Conservation (phyloP, 2,888 invertebrate genomes). For the Mimas tiliae region DNA sequence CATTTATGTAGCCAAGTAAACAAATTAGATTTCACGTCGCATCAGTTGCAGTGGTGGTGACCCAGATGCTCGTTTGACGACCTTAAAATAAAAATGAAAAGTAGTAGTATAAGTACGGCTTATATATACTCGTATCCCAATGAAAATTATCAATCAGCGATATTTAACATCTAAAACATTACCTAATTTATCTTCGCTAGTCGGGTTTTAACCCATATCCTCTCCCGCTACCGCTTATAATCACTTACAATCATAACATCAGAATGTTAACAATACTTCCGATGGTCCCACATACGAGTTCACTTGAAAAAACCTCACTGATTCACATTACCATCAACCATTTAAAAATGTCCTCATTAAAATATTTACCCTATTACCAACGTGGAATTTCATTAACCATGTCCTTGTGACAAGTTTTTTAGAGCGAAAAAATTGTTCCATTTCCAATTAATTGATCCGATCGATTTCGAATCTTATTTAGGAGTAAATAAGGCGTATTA, state of each 20-base stretch:
- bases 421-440: constrained; percentile 9
- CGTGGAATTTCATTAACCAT: constrained; percentile 50
- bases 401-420: constrained; percentile 7
- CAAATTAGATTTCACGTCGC: too few species aligned
- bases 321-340: constrained; percentile 55
- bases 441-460: not conserved
- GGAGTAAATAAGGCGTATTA: constrained; percentile 21
- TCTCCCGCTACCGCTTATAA: constrained; percentile 26
- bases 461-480: constrained; percentile 24
- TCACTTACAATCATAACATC: constrained; percentile 23
- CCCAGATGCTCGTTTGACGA: too few species aligned
- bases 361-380: constrained; percentile 71
- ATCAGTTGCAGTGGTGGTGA: too few species aligned
- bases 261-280: constrained; percentile 79
- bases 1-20: too few species aligned
- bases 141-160: too few species aligned
- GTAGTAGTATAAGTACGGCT: too few species aligned
- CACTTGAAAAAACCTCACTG: constrained; percentile 58
- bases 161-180: too few species aligned
- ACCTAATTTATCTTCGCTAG: not conserved
- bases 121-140: too few species aligned
- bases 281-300: constrained; percentile 49
- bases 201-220: too few species aligned
- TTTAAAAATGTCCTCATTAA: constrained; percentile 72
- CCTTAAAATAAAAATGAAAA: too few species aligned